Conservation (phyloP, 2,797 vertebrate species). For the Acanthis flammea region DNA sequence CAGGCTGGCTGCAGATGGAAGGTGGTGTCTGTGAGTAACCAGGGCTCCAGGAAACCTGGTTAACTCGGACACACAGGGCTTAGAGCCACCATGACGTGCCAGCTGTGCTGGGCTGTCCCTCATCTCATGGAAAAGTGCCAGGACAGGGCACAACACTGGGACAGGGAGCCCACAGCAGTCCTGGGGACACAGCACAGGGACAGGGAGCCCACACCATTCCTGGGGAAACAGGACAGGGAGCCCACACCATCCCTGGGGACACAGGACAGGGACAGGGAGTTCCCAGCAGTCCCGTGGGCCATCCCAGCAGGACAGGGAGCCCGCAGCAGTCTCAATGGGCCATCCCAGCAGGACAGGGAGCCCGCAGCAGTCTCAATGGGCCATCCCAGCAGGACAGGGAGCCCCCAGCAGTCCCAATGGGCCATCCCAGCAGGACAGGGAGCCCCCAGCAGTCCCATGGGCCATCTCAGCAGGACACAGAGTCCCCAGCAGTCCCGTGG, state of each 20-base stretch:
- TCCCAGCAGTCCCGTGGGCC: background rate
- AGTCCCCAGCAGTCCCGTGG: rapidly evolving
- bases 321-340: rapidly evolving
- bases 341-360: no score
- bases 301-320: background rate
- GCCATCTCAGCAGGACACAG: rapidly evolving
- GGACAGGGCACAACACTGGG: background rate
- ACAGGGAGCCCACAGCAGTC: background rate
- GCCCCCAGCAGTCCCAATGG: no score
- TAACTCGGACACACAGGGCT: background rate
- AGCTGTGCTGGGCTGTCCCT: background rate
- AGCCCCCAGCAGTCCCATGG: rapidly evolving
- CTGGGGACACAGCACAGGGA: background rate
- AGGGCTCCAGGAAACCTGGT: background rate
- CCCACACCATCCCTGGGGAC: no score
- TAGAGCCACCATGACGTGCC: rapidly evolving
- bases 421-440: background rate
- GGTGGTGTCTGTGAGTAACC: background rate
- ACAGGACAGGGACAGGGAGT: background rate
- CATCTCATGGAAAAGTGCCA: rapidly evolving
- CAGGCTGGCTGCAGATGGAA: background rate
- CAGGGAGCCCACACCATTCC: background rate
- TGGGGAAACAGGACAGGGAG: no score
- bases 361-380: background rate
- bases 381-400: no score